These are phyloP conservation scores for Neodon shergylaensis DNA, from an alignment of 2,113 vertebrate species.

Conservation along the genomic window DNA sequence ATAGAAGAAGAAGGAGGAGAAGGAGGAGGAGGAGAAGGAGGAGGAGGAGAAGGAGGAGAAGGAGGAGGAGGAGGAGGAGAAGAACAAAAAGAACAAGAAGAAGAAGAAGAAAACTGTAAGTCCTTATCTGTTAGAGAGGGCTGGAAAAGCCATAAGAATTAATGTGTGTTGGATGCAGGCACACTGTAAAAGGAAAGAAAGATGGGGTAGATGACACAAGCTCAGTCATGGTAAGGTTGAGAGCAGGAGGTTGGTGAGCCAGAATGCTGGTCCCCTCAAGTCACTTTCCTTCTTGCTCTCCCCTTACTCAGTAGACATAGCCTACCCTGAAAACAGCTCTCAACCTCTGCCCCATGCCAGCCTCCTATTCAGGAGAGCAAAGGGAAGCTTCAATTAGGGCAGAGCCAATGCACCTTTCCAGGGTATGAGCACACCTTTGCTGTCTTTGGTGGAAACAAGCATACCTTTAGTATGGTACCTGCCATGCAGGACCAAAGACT, in stretches of 20 bases:
- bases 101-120: background rate
- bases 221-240: background rate
- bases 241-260: background rate
- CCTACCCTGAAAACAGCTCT: background rate
- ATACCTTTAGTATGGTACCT: background rate
- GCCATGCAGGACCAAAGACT: background rate
- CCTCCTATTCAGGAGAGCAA: background rate
- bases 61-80: no score
- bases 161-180: accelerated
- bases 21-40: no score
- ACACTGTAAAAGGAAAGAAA: background rate
- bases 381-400: background rate
- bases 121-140: background rate
- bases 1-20: no score
- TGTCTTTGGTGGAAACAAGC: background rate
- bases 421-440: background rate
- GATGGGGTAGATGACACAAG: background rate
- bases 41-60: no score
- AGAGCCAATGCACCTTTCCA: background rate
- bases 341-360: background rate
- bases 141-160: background rate
- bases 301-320: background rate
- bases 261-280: background rate
- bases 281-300: background rate
- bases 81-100: no score